Evolutionary conservation across 2,888 invertebrate genomes (phyloP), one percentile per base, ranked within the genome.

Genomic region (Tiphia femorata): DNA sequence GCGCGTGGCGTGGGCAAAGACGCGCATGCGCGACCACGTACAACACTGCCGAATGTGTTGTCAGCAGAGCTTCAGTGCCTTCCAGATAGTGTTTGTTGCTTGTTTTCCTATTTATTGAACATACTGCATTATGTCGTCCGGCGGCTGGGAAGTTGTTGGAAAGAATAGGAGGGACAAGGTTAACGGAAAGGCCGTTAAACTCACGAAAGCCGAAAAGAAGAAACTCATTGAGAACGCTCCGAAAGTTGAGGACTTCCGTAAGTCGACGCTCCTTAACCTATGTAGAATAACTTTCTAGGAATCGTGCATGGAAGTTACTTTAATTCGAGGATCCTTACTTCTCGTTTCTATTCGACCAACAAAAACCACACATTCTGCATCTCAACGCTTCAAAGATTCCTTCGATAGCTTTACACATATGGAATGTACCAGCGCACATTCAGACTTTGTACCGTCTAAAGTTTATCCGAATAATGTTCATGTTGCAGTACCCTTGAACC

Each of bases 221-320:
- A 89, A 88, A 75, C 84, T 86, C 50, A 81, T 84, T 49, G 88
- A 89, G 80, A 88, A 88, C 83, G 88, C 87, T 43, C 89, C 90
- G 20, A 92, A 91, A 86, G 86, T 91, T 62, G 92, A 92, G 78
- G 92, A 93, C 83, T 87, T 92, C 77, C 85, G 93, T 93, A 85
- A 88, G 91, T 87, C 69, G 65, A 19, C 19, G 17, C 6, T 27
- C 3, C 29, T 55, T 46, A 58, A 55, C 48, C 57, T 61, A 33
- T 29, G 14, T 12, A 19, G 17, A 37, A 19, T 37, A 10, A 37
- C 37, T 37, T 17, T 37, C 37, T n/a, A n/a, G n/a, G n/a, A n/a
- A n/a, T n/a, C n/a, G n/a, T n/a, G n/a, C n/a, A n/a, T n/a, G n/a
- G n/a, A n/a, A n/a, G n/a, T n/a, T n/a, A n/a, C n/a, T n/a, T n/a